phyloP scores from a whole-genome alignment of 2,113 vertebrate genomes.

The Esox niger region DNA sequence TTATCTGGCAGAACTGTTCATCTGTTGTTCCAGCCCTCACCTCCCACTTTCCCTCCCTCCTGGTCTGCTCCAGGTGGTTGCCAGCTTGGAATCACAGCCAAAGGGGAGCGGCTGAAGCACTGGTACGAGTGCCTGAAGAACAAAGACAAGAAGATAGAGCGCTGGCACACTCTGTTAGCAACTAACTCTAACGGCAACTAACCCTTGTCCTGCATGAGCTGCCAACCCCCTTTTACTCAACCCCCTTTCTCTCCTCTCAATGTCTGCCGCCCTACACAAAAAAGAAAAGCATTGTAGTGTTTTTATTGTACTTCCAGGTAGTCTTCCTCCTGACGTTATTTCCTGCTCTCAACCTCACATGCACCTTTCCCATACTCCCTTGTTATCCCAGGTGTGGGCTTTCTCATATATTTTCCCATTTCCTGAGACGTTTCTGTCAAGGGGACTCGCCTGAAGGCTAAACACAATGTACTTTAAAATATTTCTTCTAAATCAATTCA shows the following conservation, averaged over 20 bases:
- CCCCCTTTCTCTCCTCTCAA: conserved; percentile 26
- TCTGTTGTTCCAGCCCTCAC: neutral
- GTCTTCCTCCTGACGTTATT: conserved; percentile 3
- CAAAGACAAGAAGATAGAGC: conserved; percentile 97
- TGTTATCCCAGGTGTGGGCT: conserved; percentile 9
- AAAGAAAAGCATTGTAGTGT: conserved; percentile 14
- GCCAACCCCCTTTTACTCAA: conserved; percentile 32
- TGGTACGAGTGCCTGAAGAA: conserved; percentile 99
- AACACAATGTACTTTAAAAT: conserved; percentile 18
- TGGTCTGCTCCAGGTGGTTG: conserved; percentile 73
- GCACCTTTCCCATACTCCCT: conserved; percentile 13
- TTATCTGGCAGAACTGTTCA: neutral
- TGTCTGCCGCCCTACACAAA: neutral
- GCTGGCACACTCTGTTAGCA: conserved; percentile 92
- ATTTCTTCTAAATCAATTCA: conserved; percentile 16
- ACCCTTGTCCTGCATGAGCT: conserved; percentile 35
- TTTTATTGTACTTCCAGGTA: neutral
- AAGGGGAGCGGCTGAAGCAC: conserved; percentile 95
- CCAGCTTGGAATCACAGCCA: conserved; percentile 92
- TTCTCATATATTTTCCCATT: conserved; percentile 31
- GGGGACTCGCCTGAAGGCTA: conserved; percentile 23
- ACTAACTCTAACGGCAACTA: conserved; percentile 91
- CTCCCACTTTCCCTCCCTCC: neutral
- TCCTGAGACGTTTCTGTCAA: conserved; percentile 40
- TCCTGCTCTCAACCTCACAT: conserved; percentile 21